Evolutionary conservation across 2,113 vertebrate genomes (phyloP).

Genomic region (Platysteira castanea): DNA sequence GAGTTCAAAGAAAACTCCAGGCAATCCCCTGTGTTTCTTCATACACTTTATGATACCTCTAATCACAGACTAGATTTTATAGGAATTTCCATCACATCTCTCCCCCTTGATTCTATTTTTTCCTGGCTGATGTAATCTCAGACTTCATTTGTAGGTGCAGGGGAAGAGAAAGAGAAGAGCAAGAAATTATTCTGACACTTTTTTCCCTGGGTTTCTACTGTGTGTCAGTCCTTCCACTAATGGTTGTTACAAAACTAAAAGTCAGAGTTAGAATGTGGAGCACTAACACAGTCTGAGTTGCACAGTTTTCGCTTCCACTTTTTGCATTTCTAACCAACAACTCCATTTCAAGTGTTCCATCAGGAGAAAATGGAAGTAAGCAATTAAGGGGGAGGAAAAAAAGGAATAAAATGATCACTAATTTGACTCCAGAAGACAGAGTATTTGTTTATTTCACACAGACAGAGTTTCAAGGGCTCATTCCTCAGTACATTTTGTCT

Average conservation of each 20-base stretch:
- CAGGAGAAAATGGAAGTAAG: background rate
- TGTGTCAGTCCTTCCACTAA: background rate
- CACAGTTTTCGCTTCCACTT: background rate
- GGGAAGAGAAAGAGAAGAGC: background rate
- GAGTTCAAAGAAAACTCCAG: conserved; percentile 33
- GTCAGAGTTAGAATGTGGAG: background rate
- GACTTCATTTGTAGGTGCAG: background rate
- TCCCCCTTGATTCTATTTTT: conserved; percentile 14
- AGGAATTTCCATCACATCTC: conserved; percentile 29
- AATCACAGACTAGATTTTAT: conserved; percentile 31
- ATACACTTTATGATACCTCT: background rate
- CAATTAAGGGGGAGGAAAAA: background rate
- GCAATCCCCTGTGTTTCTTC: background rate
- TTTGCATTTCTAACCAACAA: background rate
- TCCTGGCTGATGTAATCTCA: background rate
- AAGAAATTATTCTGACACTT: background rate
- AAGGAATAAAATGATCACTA: background rate
- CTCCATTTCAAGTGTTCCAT: background rate
- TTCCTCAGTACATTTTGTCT: conserved; percentile 9
- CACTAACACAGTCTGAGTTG: background rate
- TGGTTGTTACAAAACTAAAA: background rate
- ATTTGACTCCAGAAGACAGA: background rate
- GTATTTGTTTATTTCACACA: background rate
- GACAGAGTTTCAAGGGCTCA: background rate
- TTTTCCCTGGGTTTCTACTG: background rate